Percentiles rank a stretch among this genome's conserved stretches.
Conservation (phyloP, 1,140 invertebrate genomes). For the Atopsyche davidsoni region DNA sequence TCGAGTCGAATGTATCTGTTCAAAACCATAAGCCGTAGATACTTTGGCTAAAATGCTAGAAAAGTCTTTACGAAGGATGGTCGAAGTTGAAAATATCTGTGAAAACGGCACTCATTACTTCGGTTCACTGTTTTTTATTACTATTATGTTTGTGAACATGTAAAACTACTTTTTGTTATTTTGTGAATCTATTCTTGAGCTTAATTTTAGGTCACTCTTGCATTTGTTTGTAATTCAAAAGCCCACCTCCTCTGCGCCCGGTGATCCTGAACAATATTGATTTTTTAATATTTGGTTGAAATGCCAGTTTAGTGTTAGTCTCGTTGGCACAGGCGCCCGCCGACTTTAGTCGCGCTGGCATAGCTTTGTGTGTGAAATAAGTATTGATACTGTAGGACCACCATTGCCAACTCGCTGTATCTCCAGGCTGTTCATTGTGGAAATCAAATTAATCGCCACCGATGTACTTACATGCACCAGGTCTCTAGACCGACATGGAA, state of each 20-base stretch:
- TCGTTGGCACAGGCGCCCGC: not conserved
- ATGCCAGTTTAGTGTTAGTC: not conserved
- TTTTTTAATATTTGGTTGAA: not conserved
- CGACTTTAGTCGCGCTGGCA: not conserved
- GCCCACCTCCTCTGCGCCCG: not conserved
- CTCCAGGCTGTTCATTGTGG: not conserved
- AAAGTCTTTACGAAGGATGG: too few species aligned
- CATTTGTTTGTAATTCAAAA: not conserved
- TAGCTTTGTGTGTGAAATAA: slow-evolving; percentile 5
- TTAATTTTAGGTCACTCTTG: not conserved
- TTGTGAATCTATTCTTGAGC: too few species aligned
- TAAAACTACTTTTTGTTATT: too few species aligned
- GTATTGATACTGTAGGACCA: not conserved
- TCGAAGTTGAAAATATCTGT: too few species aligned
- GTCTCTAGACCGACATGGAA: too few species aligned
- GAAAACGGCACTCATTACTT: too few species aligned
- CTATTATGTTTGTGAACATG: too few species aligned
- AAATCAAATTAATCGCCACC: not conserved
- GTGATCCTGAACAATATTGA: not conserved
- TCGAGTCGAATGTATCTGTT: too few species aligned
- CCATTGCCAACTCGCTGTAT: not conserved
- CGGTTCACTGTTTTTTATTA: too few species aligned
- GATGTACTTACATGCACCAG: not conserved
- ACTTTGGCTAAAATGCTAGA: too few species aligned
- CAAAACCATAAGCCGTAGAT: too few species aligned